Evolutionary conservation across 2,113 vertebrate species (phyloP).

Genomic region (Cochlearius cochlearius): DNA sequence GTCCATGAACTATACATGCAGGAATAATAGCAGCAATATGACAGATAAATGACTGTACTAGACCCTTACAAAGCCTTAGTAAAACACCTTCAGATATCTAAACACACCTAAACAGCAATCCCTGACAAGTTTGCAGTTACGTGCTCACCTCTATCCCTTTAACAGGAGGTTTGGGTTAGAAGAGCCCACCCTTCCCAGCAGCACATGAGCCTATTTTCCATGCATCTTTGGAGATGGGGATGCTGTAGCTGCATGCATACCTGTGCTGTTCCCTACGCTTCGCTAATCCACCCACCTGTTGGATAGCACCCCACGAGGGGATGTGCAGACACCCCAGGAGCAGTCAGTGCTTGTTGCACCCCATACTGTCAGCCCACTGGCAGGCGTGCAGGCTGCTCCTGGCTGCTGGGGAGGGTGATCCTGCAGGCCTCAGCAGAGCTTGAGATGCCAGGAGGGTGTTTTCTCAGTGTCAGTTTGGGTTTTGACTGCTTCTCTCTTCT

Average conservation of each 20-base stretch:
- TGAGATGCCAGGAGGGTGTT: neutral
- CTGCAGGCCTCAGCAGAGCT: neutral
- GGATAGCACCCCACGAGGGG: neutral
- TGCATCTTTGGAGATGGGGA: neutral
- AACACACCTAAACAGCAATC: neutral
- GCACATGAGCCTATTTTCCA: accelerated
- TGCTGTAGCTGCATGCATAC: neutral
- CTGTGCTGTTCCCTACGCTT: neutral
- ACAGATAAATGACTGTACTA: neutral
- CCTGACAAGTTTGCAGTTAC: neutral
- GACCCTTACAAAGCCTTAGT: neutral
- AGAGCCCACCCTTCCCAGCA: neutral
- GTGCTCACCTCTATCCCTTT: neutral
- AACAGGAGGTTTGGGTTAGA: neutral
- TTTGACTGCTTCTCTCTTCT: neutral
- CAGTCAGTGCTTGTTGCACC: accelerated
- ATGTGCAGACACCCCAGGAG: neutral
- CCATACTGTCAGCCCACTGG: neutral
- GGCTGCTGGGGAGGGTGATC: too few relatives aligned
- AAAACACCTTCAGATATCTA: neutral
- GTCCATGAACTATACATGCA: neutral
- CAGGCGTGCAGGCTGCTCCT: too few relatives aligned
- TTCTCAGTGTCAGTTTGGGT: neutral
- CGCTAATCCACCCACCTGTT: neutral
- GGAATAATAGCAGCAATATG: neutral